Base-by-base conservation (phyloP, 2,113 vertebrate species). In the Tragelaphus imberbis region DNA sequence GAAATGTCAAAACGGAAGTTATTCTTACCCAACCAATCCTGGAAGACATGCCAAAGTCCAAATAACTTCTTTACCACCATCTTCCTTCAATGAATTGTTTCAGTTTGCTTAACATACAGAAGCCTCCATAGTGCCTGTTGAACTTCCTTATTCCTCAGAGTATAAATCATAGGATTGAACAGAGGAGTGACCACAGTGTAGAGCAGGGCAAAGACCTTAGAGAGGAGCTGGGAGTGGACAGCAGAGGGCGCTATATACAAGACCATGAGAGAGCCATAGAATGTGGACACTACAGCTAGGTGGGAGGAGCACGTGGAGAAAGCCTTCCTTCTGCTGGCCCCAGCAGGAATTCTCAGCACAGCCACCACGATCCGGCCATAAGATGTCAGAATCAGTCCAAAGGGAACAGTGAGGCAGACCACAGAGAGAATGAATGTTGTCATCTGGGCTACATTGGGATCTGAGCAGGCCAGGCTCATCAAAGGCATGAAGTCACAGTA, bases 401-500 rank as follows among this genome's bases (percentile, higher is more conserved):
- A 97, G 14, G 92, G 95, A 58, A 92, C 10, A 40, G 88, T 95
- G 47, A 98, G 94, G 51, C 95, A 95, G 90, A 97, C n/a, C 25
- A 95, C 63, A 58, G 96, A 97, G 2, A 97, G 95, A 59, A 84
- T 16, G 23, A 97, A 96, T 30, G 93, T 97, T 75, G 95, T 89
- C 91, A 88, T 51, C 88, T 95, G 95, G 11, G 71, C 95, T 27
- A 95, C 40, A 5, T 17, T 71, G 21, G 96, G 82, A 53, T 97
- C 92, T 7, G 97, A 96, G 63, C 96, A 97, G 59, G 81, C 88
- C 71, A 97, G 87, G 36, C 8, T 86, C 71, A 97, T 61, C 80
- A 97, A 59, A 77, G 88, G 95, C 84, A 51, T 89, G 44, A 97
- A 97, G 47, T 98, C 97, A 89, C 98, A 98, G 63, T 97, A 98